These are phyloP conservation scores for Drosophila pegasa DNA, from an alignment of 2,888 invertebrate genomes.

Conservation along the genomic window DNA sequence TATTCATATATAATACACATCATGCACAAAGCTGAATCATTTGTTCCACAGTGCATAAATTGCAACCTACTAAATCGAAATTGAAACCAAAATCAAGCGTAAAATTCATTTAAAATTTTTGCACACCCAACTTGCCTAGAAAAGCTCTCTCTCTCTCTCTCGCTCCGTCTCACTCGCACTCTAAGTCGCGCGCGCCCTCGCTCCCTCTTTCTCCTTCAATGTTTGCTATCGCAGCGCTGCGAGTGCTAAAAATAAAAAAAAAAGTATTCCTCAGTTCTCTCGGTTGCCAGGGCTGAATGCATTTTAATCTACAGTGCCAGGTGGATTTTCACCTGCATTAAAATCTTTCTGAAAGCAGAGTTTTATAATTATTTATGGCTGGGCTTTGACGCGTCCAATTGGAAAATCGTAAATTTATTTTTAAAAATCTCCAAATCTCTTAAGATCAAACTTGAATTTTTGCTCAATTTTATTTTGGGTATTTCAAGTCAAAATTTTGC, in stretches of 20 bases:
- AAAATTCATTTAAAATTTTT: conserved; percentile 75
- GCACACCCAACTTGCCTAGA: conserved; percentile 13
- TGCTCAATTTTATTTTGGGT: too few relatives aligned
- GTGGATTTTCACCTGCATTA: not conserved
- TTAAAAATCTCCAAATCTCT: not conserved
- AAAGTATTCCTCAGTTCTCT: conserved; percentile 1
- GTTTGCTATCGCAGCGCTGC: conserved; percentile 19
- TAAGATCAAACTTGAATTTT: too few relatives aligned
- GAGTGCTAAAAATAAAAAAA: conserved; percentile 50
- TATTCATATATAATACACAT: not conserved
- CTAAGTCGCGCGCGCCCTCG: not conserved
- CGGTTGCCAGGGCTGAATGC: conserved; percentile 13
- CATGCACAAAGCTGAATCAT: not conserved
- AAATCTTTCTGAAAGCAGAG: not conserved
- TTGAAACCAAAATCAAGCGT: conserved; percentile 77
- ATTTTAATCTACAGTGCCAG: conserved; percentile 4
- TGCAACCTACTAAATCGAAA: conserved; percentile 61
- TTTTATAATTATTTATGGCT: not conserved
- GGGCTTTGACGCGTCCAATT: not conserved
- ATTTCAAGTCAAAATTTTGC: not conserved
- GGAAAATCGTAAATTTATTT: not conserved
- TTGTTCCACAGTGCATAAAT: conserved; percentile 19
- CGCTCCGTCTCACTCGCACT: not conserved
- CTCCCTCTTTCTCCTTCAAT: not conserved
- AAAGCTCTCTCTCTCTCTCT: not conserved